phyloP scores from a whole-genome alignment of 2,888 invertebrate species.

The Coenonympha glycerion region DNA sequence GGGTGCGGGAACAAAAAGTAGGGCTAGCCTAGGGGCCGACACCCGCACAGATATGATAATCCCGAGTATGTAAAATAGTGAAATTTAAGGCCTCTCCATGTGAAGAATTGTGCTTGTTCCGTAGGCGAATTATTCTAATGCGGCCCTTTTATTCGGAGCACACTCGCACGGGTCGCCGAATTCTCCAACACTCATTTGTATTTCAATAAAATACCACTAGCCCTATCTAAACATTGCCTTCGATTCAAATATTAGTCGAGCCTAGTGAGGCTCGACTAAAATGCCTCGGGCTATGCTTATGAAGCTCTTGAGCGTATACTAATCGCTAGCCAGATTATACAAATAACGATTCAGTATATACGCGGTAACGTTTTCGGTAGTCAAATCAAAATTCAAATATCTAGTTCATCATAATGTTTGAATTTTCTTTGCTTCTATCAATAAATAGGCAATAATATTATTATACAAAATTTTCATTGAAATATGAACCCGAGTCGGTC shows the following conservation, averaged over 20 bases:
- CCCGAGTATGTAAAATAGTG: slow-evolving; percentile 75
- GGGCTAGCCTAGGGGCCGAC: slow-evolving; percentile 51
- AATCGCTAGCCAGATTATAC: slow-evolving; percentile 4
- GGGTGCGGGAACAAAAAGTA: slow-evolving; percentile 71
- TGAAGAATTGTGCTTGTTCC: slow-evolving; percentile 73
- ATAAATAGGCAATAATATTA: slow-evolving; percentile 5
- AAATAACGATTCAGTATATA: neutral
- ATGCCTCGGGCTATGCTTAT: slow-evolving; percentile 21
- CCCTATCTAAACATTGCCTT: slow-evolving; percentile 70
- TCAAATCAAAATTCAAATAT: neutral
- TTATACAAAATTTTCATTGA: slow-evolving; percentile 34
- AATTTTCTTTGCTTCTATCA: neutral
- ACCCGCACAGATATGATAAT: slow-evolving; percentile 73
- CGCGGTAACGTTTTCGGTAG: neutral
- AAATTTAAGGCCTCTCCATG: slow-evolving; percentile 75
- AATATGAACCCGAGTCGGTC: slow-evolving; percentile 51
- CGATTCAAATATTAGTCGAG: slow-evolving; percentile 47
- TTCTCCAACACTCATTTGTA: slow-evolving; percentile 68
- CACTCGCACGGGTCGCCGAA: slow-evolving; percentile 59
- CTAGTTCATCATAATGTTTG: neutral
- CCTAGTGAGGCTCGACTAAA: slow-evolving; percentile 42
- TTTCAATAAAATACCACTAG: slow-evolving; percentile 72
- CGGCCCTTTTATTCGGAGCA: slow-evolving; percentile 74
- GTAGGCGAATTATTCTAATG: slow-evolving; percentile 74
- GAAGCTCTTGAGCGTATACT: slow-evolving; percentile 2